phyloP scores from a whole-genome alignment of 2,113 vertebrate genomes.

The Indri indri region DNA sequence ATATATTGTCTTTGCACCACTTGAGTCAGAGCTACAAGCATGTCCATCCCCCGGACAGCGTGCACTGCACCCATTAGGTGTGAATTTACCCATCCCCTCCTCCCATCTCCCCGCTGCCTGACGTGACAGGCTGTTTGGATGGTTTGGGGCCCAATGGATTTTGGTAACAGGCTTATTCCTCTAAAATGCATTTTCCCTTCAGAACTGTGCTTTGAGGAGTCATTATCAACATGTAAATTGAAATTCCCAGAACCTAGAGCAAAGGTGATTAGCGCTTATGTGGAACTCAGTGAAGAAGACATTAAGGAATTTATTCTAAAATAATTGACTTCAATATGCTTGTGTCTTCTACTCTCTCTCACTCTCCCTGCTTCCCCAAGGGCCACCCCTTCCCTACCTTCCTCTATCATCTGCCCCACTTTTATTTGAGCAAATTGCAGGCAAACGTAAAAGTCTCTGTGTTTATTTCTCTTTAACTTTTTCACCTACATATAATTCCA shows the following conservation, averaged over 20 bases:
- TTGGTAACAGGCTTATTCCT: slow-evolving; percentile 53
- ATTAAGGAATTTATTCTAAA: slow-evolving; percentile 60
- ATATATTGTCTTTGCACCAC: no score
- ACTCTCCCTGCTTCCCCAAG: not conserved
- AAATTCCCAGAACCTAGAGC: slow-evolving; percentile 69
- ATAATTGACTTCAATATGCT: not conserved
- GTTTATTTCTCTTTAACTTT: not conserved
- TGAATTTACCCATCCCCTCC: no score
- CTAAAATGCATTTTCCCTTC: slow-evolving; percentile 55
- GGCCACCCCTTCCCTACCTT: not conserved
- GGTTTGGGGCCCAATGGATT: slow-evolving; percentile 42
- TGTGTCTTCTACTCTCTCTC: not conserved
- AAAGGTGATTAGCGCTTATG: slow-evolving; percentile 64
- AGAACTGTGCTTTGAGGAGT: slow-evolving; percentile 69
- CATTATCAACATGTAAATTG: slow-evolving; percentile 69
- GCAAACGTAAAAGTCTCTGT: not conserved
- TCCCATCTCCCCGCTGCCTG: no score
- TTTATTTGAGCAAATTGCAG: not conserved
- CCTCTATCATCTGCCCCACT: not conserved
- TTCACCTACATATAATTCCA: not conserved
- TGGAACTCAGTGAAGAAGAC: slow-evolving; percentile 28
- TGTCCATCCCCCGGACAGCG: no score
- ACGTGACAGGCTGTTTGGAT: slow-evolving; percentile 3
- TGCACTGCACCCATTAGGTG: no score
- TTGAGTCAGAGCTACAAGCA: no score